Percentiles rank a stretch among this genome's conserved stretches.
Conservation (phyloP, 2,797 vertebrate genomes). For the Protonibea diacanthus region DNA sequence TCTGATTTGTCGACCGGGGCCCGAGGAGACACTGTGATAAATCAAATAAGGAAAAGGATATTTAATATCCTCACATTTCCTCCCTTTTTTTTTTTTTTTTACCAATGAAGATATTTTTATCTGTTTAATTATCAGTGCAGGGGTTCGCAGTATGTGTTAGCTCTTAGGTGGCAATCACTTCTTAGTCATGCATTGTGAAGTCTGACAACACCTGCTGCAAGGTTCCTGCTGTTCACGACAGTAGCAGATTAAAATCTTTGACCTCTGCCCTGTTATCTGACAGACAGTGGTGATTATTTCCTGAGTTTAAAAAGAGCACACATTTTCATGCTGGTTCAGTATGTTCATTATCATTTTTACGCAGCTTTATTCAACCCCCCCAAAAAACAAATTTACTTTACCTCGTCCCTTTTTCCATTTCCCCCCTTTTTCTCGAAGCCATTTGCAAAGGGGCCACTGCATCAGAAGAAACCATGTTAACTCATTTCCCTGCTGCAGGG, state of each 20-base stretch:
- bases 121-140: constrained; percentile 54
- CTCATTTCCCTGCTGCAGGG: constrained; percentile 46
- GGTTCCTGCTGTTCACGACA: constrained; percentile 28
- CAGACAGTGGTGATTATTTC: neutral
- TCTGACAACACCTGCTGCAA: constrained; percentile 51
- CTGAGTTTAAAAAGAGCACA: neutral
- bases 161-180: constrained; percentile 48
- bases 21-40: constrained; percentile 18
- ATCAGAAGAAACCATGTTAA: constrained; percentile 32
- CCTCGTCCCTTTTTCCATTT: neutral
- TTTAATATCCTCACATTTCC: constrained; percentile 28
- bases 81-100: neutral
- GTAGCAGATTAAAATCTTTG: constrained; percentile 35
- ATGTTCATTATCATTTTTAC: neutral
- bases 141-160: constrained; percentile 28
- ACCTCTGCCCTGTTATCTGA: constrained; percentile 24
- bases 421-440: constrained; percentile 1
- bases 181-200: constrained; percentile 42
- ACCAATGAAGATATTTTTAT: constrained; percentile 45
- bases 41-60: constrained; percentile 43
- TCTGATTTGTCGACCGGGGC: neutral
- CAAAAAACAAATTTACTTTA: constrained; percentile 5
- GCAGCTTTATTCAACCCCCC: neutral
- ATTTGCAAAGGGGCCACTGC: constrained; percentile 12
- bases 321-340: neutral